Evolutionary conservation across 2,113 vertebrate species (phyloP).

Genomic region (Anolis carolinensis): DNA sequence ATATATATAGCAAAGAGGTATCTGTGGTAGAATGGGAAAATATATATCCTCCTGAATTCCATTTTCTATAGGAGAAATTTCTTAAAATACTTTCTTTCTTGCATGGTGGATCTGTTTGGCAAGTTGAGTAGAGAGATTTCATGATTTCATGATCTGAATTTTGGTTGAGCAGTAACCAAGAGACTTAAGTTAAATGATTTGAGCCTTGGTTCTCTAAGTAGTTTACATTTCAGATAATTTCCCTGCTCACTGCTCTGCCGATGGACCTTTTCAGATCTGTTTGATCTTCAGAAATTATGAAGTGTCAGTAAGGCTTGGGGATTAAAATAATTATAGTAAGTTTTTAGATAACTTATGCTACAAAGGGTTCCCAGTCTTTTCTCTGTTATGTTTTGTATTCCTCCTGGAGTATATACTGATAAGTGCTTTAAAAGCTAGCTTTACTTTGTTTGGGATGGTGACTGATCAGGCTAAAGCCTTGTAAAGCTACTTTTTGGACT

Average conservation of each 20-base stretch:
- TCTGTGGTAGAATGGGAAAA: not conserved
- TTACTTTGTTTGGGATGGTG: not conserved
- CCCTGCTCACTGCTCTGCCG: not conserved
- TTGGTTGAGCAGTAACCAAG: not conserved
- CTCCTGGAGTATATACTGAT: not conserved
- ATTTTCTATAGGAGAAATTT: too few relatives aligned
- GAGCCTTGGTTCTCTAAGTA: not conserved
- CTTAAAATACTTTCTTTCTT: not conserved
- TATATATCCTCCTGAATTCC: not conserved
- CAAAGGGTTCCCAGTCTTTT: not conserved
- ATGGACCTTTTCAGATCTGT: not conserved
- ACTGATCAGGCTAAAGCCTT: too few relatives aligned
- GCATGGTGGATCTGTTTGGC: not conserved
- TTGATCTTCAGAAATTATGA: not conserved
- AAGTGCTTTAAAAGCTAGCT: not conserved
- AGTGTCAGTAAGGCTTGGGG: not conserved
- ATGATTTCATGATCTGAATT: not conserved
- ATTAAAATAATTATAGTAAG: not conserved
- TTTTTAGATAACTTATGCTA: not conserved
- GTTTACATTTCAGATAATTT: not conserved
- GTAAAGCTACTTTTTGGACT: too few relatives aligned
- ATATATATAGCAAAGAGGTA: not conserved
- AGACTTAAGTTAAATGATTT: not conserved
- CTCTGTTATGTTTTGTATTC: not conserved
- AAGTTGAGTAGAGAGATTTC: not conserved